Base-by-base conservation (phyloP, 2,797 vertebrate genomes). In the Cryptoprocta ferox region DNA sequence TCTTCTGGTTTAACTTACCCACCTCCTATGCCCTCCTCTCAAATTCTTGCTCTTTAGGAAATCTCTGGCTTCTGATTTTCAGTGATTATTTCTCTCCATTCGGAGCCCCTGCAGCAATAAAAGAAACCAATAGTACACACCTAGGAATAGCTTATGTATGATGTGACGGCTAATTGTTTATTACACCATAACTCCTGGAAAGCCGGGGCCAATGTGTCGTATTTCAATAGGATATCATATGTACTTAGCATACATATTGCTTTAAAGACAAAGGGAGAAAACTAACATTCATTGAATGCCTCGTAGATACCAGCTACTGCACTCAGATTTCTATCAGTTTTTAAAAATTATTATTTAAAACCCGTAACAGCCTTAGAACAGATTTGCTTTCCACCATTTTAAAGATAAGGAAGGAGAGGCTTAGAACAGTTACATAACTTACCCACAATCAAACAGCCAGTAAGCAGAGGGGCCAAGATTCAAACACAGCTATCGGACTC, bases 371-470 rank as follows among this genome's bases (percentile, higher is more conserved):
- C 92, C 71, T 39, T 92, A 56, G 35, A 75, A 79, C 61, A 79
- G 91, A 82, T 96, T 89, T 95, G 87, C 94, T 98, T 87, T 88
- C 78, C 18, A 75, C 88, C 82, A 84, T 96, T 95, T 97, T 80
- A 89, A 96, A 97, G 89, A 92, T 98, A 92, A 96, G 78, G 81
- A 94, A 79, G 70, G 30, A 76, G 76, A 90, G 14, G 85, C 84
- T 97, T 91, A 88, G 90, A 79, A 88, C 37, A 76, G 88, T 97
- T 97, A 95, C 3, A 56, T 98, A 97, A 98, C 68, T 95, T 93
- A 97, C 11, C 84, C 76, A 63, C 82, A 84, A 91, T 78, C 86
- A 87, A 92, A 75, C 56, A 95, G 73, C 66, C 84, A 81, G 48
- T 18, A 59, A 61, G 56, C 39, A 78, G 73, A 93, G 35, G 70